Conservation (phyloP, 2,113 vertebrate genomes). For the Upupa epops region DNA sequence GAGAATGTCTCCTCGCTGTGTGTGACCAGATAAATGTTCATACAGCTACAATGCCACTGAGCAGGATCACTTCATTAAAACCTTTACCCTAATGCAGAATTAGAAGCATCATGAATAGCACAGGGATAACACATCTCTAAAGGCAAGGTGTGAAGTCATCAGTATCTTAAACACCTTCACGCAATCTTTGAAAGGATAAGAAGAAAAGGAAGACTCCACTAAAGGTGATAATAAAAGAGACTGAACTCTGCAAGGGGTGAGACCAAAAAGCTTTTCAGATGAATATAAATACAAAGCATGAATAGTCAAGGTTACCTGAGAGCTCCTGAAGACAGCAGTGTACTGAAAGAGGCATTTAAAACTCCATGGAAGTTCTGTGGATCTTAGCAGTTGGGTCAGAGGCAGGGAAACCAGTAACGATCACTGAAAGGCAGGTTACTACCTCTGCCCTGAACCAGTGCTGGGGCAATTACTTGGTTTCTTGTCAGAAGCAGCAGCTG, state of each 20-base stretch:
- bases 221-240: background rate
- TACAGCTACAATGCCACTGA: background rate
- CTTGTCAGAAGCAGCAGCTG: background rate
- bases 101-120: background rate
- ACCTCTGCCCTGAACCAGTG: background rate
- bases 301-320: background rate
- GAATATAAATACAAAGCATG: background rate
- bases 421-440: background rate
- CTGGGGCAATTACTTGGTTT: background rate
- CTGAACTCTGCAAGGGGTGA: background rate
- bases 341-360: background rate
- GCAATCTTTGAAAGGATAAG: background rate
- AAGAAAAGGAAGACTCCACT: background rate
- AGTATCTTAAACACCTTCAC: background rate
- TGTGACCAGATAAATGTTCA: background rate
- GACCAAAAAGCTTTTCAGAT: background rate
- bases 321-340: background rate
- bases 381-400: background rate
- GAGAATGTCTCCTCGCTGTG: background rate
- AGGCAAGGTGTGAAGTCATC: background rate
- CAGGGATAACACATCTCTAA: background rate
- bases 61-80: background rate
- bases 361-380: background rate
- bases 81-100: background rate
- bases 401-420: background rate